Percentiles rank a stretch among this genome's conserved stretches.
Conservation (phyloP, 2,797 vertebrate species). For the Sebastes itinus region DNA sequence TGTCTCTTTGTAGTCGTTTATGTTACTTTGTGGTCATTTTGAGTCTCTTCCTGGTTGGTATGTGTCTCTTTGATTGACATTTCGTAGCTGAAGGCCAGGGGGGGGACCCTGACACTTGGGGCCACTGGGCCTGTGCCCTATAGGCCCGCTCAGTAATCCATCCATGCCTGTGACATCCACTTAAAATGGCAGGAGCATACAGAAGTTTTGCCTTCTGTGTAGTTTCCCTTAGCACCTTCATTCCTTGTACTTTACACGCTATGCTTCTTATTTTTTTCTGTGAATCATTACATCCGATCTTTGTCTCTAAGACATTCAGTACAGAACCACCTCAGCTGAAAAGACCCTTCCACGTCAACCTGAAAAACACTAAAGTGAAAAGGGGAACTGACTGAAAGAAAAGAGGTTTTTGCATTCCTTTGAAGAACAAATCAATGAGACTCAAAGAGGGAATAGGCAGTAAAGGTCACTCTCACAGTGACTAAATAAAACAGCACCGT, state of each 20-base stretch:
- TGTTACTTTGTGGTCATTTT: too few species aligned
- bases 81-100: too few species aligned
- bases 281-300: not conserved
- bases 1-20: not conserved
- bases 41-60: too few species aligned
- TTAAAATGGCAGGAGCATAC: not conserved
- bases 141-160: not conserved
- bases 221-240: not conserved
- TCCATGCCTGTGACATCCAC: not conserved
- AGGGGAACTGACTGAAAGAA: not conserved
- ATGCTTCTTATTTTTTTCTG: not conserved
- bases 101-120: too few species aligned
- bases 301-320: not conserved
- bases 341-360: not conserved
- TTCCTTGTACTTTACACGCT: not conserved
- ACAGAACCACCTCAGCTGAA: not conserved
- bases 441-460: not conserved
- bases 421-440: constrained; percentile 55
- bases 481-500: not conserved
- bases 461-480: constrained; percentile 44
- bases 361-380: not conserved
- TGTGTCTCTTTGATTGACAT: too few species aligned
- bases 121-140: rapidly evolving
- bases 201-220: not conserved
- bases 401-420: not conserved